phyloP scores from a whole-genome alignment of 2,113 vertebrate genomes.

The Psittacara wagleri region DNA sequence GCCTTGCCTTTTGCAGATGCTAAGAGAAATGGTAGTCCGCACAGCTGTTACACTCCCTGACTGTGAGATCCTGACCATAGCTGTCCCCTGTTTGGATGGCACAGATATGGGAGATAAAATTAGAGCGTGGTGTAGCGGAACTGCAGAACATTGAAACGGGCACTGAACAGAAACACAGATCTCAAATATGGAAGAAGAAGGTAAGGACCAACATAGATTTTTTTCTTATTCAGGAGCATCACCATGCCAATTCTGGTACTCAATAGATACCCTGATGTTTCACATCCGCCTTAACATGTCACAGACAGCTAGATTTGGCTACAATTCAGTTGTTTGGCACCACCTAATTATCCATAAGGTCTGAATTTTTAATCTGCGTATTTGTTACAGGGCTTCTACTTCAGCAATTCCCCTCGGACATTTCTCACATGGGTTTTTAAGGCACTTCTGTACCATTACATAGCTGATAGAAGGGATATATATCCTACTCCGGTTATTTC shows the following conservation, averaged over 20 bases:
- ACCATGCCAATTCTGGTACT: background rate
- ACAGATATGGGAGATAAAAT: background rate
- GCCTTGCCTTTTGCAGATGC: background rate
- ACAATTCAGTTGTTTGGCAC: background rate
- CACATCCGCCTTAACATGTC: background rate
- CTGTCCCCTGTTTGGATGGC: background rate
- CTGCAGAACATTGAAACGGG: background rate
- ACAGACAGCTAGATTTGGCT: background rate
- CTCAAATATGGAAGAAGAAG: background rate
- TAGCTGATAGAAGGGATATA: background rate
- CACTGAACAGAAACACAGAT: background rate
- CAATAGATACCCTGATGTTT: background rate
- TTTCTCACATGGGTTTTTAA: background rate
- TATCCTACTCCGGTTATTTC: background rate
- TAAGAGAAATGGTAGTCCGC: background rate
- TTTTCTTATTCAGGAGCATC: background rate
- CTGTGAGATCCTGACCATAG: background rate
- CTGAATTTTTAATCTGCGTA: background rate
- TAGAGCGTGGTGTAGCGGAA: background rate
- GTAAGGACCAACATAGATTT: background rate
- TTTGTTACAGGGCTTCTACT: background rate
- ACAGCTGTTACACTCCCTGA: background rate
- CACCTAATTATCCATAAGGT: background rate
- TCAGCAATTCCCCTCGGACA: rapidly evolving
- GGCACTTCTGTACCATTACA: background rate